Evolutionary conservation across 1,140 invertebrate species (phyloP).

Genomic region (Colletes gigas): DNA sequence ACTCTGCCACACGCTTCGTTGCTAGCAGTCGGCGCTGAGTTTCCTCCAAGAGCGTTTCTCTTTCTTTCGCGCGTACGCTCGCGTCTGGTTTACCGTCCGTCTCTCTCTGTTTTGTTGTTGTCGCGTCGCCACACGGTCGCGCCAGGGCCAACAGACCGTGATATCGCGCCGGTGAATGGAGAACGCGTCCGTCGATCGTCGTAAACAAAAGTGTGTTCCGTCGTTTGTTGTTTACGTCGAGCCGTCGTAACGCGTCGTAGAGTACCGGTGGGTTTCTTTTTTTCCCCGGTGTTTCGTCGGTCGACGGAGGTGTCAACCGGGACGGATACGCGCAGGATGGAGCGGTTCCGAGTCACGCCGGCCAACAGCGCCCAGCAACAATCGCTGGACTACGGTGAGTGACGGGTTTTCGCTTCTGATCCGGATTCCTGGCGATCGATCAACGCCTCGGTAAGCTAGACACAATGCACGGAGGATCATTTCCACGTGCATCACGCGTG

Average conservation of each 20-base stretch:
- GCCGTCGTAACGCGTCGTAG: background rate
- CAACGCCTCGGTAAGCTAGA: too few relatives aligned
- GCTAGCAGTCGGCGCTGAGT: background rate
- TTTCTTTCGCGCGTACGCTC: background rate
- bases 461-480: too few relatives aligned
- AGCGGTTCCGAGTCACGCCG: slow-evolving; percentile 70
- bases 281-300: background rate
- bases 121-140: slow-evolving; percentile 6
- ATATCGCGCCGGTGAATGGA: slow-evolving; percentile 62
- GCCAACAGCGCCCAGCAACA: slow-evolving; percentile 59
- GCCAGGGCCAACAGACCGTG: slow-evolving; percentile 16
- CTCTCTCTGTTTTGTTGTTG: background rate
- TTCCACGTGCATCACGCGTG: too few relatives aligned
- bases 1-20: background rate
- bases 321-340: slow-evolving; percentile 47
- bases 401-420: too few relatives aligned
- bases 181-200: slow-evolving; percentile 61
- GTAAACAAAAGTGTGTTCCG: slow-evolving; percentile 59
- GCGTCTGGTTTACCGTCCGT: background rate
- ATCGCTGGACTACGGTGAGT: slow-evolving; percentile 67
- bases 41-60: background rate
- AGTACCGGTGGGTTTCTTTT: background rate
- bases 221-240: background rate
- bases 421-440: too few relatives aligned
- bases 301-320: background rate